Conservation (phyloP, 2,888 invertebrate genomes). For the Endotricha flammealis region DNA sequence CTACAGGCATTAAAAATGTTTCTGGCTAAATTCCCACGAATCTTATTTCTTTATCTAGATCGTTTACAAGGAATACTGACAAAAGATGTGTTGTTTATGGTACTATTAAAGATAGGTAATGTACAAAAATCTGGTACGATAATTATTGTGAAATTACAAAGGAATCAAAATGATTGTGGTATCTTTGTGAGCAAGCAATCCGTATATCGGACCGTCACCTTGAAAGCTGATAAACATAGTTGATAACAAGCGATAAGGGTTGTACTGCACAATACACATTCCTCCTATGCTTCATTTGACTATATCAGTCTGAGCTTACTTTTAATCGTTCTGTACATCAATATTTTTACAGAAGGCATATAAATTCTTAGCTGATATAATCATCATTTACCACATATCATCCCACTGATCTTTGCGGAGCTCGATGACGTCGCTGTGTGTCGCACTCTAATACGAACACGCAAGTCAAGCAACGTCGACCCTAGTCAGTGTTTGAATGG, state of each 20-base stretch:
- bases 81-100: neutral
- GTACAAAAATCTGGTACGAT: neutral
- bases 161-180: constrained; percentile 37
- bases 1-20: no score
- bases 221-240: constrained; percentile 59
- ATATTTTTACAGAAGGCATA: no score
- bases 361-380: no score
- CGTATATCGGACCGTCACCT: constrained; percentile 67
- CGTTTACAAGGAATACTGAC: no score
- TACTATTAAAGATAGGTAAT: neutral
- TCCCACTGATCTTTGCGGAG: no score
- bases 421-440: no score
- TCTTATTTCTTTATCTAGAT: neutral
- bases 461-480: no score
- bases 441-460: no score
- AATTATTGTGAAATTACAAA: constrained; percentile 27
- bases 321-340: constrained; percentile 1
- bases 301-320: constrained; percentile 12
- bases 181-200: constrained; percentile 52
- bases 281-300: constrained; percentile 13
- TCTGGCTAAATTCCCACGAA: neutral
- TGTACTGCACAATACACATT: constrained; percentile 23
- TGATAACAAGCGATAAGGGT: constrained; percentile 48
- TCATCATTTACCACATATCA: no score
- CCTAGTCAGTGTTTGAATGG: no score